Evolutionary conservation across 1,140 invertebrate species (phyloP).

Genomic region (Thalassaphorura encarpata): DNA sequence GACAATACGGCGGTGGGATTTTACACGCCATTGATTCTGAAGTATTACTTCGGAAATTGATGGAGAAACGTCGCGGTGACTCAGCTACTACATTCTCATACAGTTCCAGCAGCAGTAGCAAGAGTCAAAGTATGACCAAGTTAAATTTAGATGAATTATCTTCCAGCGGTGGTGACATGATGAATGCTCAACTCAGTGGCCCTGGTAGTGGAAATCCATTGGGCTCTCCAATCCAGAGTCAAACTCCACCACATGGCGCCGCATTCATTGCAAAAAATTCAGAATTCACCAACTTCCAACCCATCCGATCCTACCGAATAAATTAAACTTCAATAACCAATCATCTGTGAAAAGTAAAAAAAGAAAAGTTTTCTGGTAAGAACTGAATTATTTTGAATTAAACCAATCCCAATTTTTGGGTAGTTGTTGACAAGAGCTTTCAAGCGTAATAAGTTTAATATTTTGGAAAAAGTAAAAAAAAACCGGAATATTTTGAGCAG

Average conservation of each 20-base stretch:
- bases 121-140: constrained; percentile 28
- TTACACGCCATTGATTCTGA: constrained; percentile 31
- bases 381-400: too few relatives aligned
- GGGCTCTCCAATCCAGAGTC: constrained; percentile 1
- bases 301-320: background rate
- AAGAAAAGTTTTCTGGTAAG: too few relatives aligned
- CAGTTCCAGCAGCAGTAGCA: constrained; percentile 24
- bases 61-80: constrained; percentile 11
- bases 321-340: background rate
- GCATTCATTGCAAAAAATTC: background rate
- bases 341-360: too few relatives aligned
- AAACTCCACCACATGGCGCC: background rate
- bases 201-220: background rate
- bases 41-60: constrained; percentile 27
- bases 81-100: background rate
- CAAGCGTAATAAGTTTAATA: too few relatives aligned
- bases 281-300: constrained; percentile 3
- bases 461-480: too few relatives aligned
- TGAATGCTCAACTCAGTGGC: constrained; percentile 7
- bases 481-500: too few relatives aligned
- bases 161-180: background rate
- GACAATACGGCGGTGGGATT: constrained; percentile 10
- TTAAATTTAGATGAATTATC: constrained; percentile 17
- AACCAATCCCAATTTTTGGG: too few relatives aligned
- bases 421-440: too few relatives aligned